A percentile compares a stretch with the other conserved stretches of the same genome.
Evolutionary conservation across 37 sponge, comb jelly and placozoan genomes (phyloP).

Genomic region (Ianthella basta): DNA sequence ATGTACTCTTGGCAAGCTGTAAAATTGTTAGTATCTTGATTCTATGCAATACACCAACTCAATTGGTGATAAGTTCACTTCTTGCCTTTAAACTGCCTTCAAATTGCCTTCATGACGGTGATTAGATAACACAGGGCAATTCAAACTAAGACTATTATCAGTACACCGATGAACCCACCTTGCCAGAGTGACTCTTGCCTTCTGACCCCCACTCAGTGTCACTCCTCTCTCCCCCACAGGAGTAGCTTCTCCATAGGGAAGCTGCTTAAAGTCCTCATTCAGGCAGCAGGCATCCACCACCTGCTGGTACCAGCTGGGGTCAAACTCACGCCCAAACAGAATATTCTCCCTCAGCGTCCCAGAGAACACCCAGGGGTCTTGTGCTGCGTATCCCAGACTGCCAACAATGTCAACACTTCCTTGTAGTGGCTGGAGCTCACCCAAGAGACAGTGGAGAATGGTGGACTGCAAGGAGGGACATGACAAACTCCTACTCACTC

Average conservation of each 20-base stretch:
- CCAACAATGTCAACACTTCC: conserved; percentile 41
- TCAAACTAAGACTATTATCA: too few relatives aligned
- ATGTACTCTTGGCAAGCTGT: too few relatives aligned
- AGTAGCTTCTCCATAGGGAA: conserved; percentile 55
- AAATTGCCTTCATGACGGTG: too few relatives aligned
- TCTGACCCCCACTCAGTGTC: conserved; percentile 69
- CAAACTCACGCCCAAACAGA: conserved; percentile 53
- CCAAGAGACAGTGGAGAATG: conserved; percentile 48
- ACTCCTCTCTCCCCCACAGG: conserved; percentile 61
- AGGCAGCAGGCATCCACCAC: conserved; percentile 56
- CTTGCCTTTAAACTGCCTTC: too few relatives aligned
- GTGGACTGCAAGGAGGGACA: conserved; percentile 26
- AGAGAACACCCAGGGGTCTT: conserved; percentile 64
- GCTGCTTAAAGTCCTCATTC: conserved; percentile 49
- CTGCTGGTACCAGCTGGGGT: conserved; percentile 38
- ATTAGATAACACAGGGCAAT: too few relatives aligned
- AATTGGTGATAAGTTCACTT: too few relatives aligned
- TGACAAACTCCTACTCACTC: too few relatives aligned
- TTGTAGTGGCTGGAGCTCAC: conserved; percentile 40
- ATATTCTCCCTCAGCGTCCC: conserved; percentile 65
- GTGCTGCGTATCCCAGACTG: conserved; percentile 38
- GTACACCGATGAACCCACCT: conserved; percentile 21
- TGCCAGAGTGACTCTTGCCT: conserved; percentile 59
- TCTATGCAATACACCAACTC: too few relatives aligned
- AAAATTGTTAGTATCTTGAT: too few relatives aligned